Conservation (phyloP, 2,113 vertebrate species). For the Gobiocypris rarus region DNA sequence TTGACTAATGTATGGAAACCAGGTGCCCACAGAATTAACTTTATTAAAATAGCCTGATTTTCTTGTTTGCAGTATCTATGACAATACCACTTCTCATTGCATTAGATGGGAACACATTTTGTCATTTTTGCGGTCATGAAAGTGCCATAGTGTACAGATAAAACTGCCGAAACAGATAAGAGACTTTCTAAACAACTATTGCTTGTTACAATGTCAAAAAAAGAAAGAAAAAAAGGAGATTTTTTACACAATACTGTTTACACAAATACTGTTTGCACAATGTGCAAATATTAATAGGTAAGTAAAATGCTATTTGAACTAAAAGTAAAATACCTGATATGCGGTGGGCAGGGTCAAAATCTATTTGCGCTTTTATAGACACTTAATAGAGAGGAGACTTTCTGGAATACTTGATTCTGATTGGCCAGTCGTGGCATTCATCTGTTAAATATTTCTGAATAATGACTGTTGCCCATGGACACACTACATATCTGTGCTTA, state of each 20-base stretch:
- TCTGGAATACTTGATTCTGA: not conserved
- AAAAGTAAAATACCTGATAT: not conserved
- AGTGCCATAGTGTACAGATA: not conserved
- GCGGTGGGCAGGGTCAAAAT: not conserved
- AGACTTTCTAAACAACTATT: not conserved
- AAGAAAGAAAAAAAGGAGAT: not conserved
- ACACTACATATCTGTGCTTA: not conserved
- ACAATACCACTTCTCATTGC: too few relatives aligned
- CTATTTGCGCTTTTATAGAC: not conserved
- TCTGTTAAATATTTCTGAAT: not conserved
- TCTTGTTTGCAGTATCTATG: too few relatives aligned
- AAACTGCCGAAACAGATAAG: too few relatives aligned
- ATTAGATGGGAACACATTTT: too few relatives aligned
- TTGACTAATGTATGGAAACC: not conserved
- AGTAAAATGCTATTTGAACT: not conserved
- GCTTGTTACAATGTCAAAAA: not conserved
- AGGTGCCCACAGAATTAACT: not conserved
- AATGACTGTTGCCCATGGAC: not conserved
- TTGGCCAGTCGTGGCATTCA: not conserved
- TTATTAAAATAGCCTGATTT: too few relatives aligned
- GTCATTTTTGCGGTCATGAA: too few relatives aligned
- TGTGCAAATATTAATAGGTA: not conserved
- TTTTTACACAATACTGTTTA: not conserved
- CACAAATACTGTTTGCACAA: not conserved
- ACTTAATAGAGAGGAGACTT: not conserved